Conservation (phyloP, 1,140 invertebrate genomes). For the Nasonia vitripennis region DNA sequence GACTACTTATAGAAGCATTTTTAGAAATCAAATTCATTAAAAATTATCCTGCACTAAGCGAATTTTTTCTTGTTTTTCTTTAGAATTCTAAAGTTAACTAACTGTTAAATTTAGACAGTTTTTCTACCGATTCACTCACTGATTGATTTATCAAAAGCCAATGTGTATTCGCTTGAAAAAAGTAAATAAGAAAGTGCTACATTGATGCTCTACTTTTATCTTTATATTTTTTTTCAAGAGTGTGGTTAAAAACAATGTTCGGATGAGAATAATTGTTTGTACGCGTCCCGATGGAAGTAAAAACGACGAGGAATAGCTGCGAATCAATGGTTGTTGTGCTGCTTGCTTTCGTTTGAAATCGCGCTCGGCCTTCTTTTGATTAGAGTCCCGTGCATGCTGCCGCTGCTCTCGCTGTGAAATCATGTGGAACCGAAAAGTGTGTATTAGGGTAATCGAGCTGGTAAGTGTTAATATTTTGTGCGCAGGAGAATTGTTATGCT, state of each 20-base stretch:
- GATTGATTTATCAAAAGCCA: background rate
- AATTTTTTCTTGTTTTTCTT: too few species aligned
- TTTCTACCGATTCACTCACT: background rate
- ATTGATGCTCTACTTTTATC: background rate
- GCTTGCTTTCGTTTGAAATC: constrained; percentile 43
- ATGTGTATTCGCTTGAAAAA: background rate
- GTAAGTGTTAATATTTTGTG: constrained; percentile 66
- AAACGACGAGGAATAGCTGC: constrained; percentile 29
- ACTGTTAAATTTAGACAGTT: too few species aligned
- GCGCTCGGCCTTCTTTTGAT: constrained; percentile 49
- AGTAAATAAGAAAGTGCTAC: constrained; percentile 1
- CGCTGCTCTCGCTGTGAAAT: constrained; percentile 54
- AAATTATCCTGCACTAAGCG: too few species aligned
- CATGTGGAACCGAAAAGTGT: constrained; percentile 73
- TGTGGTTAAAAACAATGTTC: constrained; percentile 10
- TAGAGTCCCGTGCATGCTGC: background rate
- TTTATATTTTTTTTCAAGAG: constrained; percentile 24
- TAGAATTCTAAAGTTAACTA: too few species aligned
- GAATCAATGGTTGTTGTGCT: constrained; percentile 44
- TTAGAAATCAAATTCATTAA: too few species aligned
- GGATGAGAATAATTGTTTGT: background rate
- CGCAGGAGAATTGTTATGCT: constrained; percentile 6
- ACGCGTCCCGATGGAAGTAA: constrained; percentile 18
- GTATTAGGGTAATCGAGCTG: constrained; percentile 76
- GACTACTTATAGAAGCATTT: too few species aligned